Evolutionary conservation across 2,797 vertebrate genomes (phyloP), one percentile per base, ranked within the genome.

Genomic region (Uromys caudimaculatus): DNA sequence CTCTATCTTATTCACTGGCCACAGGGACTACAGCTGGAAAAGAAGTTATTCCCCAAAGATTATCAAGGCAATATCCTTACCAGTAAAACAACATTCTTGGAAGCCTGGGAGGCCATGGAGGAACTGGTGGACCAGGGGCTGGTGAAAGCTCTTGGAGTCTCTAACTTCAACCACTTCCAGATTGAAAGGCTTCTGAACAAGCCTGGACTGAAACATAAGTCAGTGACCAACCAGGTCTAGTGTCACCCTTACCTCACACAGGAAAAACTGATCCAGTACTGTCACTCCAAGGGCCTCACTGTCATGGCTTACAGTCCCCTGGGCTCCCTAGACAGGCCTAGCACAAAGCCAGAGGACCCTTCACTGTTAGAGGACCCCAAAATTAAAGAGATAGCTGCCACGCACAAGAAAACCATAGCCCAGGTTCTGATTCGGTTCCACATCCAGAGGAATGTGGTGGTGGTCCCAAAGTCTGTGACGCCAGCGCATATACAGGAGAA

Each of bases 81-180:
- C 52, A 54, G 52, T 54, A 54, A 52, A 52, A 54, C 14, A 54
- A 54, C 52, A 16, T 54, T 54, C 14, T 54, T 54, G 52, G 52
- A 54, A 54, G 14, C 52, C 52, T 54, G 52, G 13, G 14, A 97
- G 99, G 99, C 83, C 13, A 99, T 99, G 99, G 99, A 99, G 82
- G 99, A 99, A 88, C 98, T 99, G 94, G 98, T 99, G 73, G 99
- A 99, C 0, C 91, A 96, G 8, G 99, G 99, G 0, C 97, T 99
- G 97, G 99, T 99, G 35, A 99, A 99, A 98, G 98, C 99, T 50
- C 99, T 99, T 47, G 99, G 99, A 0, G 0, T 99, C 90, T 99
- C 99, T 81, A 99, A 99, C 98, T 99, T 99, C 19, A 99, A 99
- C 98, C 98, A 98, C 82, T 98, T 99, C 1, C 99, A 99, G 98